Conservation (phyloP, 1,140 invertebrate genomes). For the Caenorhabditis remanei region DNA sequence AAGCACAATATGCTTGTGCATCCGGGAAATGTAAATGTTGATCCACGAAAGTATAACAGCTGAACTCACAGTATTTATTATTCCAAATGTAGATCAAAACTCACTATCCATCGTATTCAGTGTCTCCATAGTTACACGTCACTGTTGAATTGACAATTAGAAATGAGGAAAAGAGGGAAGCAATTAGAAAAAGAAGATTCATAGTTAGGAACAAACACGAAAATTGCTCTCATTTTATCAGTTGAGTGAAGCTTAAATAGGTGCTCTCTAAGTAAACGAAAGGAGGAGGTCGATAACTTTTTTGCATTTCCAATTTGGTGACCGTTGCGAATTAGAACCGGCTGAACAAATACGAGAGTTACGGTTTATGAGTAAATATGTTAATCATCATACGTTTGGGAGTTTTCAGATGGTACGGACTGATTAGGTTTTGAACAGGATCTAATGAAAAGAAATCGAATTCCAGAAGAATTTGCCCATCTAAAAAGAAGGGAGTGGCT, state of each 20-base stretch:
- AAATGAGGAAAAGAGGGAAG: slow-evolving; percentile 15
- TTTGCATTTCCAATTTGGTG: neutral
- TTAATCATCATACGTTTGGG: no score
- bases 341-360: neutral
- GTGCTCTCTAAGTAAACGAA: slow-evolving; percentile 6
- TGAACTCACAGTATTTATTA: neutral
- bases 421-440: no score
- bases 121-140: slow-evolving; percentile 17
- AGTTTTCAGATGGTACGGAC: no score
- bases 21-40: slow-evolving; percentile 4
- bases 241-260: neutral
- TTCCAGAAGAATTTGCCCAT: neutral
- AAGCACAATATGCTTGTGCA: slow-evolving; percentile 4
- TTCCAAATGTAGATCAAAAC: neutral
- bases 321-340: neutral
- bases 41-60: slow-evolving; percentile 25
- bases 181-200: neutral
- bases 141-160: neutral
- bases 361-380: no score
- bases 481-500: neutral
- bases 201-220: neutral
- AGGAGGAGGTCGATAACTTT: slow-evolving; percentile 20
- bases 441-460: neutral
- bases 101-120: slow-evolving; percentile 46
- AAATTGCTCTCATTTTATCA: slow-evolving; percentile 14